Conservation (phyloP, 2,797 vertebrate genomes). For the Alca torda region DNA sequence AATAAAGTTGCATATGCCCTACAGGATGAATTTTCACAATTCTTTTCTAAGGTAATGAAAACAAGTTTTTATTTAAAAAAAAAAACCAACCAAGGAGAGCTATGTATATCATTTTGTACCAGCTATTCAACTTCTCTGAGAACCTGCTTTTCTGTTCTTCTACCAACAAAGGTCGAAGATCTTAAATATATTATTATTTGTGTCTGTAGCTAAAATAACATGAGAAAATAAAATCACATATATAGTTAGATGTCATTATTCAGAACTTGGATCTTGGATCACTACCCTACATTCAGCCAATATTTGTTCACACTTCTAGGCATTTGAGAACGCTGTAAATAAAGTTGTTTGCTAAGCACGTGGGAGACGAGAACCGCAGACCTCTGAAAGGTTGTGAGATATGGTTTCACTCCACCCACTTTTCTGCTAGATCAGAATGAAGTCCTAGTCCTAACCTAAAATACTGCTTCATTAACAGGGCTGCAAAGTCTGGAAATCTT, state of each 20-base stretch:
- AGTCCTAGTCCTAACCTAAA: not conserved
- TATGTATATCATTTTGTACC: not conserved
- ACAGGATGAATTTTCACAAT: not conserved
- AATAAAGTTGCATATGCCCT: not conserved
- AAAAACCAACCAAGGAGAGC: not conserved
- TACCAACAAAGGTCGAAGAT: not conserved
- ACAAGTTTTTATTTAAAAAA: not conserved
- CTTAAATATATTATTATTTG: not conserved
- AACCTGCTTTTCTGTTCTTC: not conserved
- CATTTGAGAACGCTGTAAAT: not conserved
- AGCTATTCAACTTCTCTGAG: not conserved
- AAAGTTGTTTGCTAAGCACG: not conserved
- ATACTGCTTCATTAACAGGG: not conserved
- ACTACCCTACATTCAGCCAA: not conserved
- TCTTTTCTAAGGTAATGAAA: not conserved
- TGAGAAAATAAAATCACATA: not conserved
- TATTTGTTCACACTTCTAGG: not conserved
- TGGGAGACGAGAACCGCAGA: not conserved
- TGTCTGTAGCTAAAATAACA: not conserved
- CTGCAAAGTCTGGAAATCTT: not conserved
- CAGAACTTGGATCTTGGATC: not conserved
- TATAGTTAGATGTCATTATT: not conserved
- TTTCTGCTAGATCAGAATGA: not conserved
- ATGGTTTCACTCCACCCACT: not conserved
- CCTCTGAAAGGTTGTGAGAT: not conserved